Conservation (phyloP, 92 coral and sea anemone genomes). For the Parazoanthus atlanticus region DNA sequence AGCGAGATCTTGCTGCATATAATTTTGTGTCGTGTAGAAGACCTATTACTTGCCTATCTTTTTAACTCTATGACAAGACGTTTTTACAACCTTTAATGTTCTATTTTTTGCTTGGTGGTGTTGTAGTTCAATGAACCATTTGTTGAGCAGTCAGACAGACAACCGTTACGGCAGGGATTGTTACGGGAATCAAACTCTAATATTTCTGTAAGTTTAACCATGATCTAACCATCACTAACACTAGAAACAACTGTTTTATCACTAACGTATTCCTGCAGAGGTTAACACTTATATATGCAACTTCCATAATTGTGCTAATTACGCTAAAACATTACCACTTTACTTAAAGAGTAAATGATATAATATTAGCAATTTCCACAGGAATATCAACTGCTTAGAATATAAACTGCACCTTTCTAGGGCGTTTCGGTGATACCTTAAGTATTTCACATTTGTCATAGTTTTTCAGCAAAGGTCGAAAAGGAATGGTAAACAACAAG, state of each 20-base stretch:
- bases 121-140: not conserved
- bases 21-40: too few relatives aligned
- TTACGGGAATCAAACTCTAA: not conserved
- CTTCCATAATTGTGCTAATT: not conserved
- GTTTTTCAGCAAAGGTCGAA: too few relatives aligned
- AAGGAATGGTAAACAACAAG: too few relatives aligned
- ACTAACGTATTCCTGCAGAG: not conserved
- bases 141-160: not conserved
- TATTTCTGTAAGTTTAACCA: slow-evolving; percentile 12
- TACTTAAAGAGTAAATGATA: too few relatives aligned
- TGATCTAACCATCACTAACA: not conserved
- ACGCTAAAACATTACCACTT: too few relatives aligned
- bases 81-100: not conserved
- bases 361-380: too few relatives aligned
- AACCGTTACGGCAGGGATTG: not conserved
- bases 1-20: too few relatives aligned
- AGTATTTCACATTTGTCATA: not conserved
- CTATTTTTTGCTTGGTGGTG: not conserved
- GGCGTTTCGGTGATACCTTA: not conserved
- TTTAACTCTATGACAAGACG: too few relatives aligned
- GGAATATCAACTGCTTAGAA: too few relatives aligned
- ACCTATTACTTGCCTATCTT: too few relatives aligned
- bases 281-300: not conserved
- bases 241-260: not conserved
- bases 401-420: not conserved